Base-by-base conservation (phyloP, 2,113 vertebrate genomes). In the Microcebus ravelobensis region DNA sequence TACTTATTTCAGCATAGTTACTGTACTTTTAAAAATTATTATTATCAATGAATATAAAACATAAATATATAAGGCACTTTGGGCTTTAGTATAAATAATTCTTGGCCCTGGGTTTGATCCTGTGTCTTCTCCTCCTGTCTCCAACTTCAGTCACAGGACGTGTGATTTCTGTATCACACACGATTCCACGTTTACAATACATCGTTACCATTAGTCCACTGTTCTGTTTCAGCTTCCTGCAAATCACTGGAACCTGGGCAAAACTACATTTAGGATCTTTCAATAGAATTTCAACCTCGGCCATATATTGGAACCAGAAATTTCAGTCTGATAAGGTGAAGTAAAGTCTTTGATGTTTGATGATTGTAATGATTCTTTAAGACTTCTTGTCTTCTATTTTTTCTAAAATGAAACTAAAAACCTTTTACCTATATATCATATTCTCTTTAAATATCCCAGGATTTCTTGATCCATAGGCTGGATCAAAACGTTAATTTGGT, bases 381-480 rank as follows among this genome's bases (percentile, higher is more conserved):
- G 36, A 90, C 29, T 14, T n/a, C 23, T 50, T 70, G 15, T 45
- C n/a, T 94, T 95, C 65, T 94, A 27, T 71, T 93, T 95, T 95
- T 86, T 63, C 82, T 45, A 81, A 97, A 83, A 89, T 74, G 50
- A 25, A 90, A 77, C 81, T 83, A 93, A 83, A 96, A 88, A 65
- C 17, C 13, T 95, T 87, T 71, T 21, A 82, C 25, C 45, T 95
- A 29, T 21, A 55, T 57, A 63, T 39, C 18, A 55, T 50, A 63
- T 39, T 77, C 50, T 90, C 48, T 95, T 87, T 29, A 87, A 91
- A 59, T 74, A 92, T 57, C 59, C 31, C 68, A 65, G 29, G 95
- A 80, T 14, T 70, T n/a, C 34, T 91, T 76, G 18, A 91, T 89
- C 29, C 77, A 79, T 5, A 83, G 59, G 27, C 39, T 81, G 12